These are phyloP conservation scores for Spea multiplicata DNA, from an alignment of 2,113 vertebrate genomes.

Conservation along the genomic window DNA sequence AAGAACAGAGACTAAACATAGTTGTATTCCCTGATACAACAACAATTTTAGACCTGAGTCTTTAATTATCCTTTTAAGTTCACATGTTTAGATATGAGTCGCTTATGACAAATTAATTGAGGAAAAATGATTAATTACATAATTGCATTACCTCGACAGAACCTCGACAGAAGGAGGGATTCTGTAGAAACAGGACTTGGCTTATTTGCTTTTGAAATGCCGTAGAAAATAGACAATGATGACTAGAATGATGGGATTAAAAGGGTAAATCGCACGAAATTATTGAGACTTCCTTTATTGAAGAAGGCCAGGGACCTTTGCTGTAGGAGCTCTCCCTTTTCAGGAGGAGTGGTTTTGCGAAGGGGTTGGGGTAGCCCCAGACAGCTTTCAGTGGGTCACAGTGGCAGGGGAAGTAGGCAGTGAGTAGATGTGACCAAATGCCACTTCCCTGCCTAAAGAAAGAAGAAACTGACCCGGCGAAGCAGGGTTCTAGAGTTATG, in stretches of 20 bases:
- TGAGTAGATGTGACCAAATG: too few relatives aligned
- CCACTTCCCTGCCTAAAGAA: too few relatives aligned
- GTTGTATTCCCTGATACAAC: background rate
- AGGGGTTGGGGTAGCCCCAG: too few relatives aligned
- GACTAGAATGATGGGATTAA: background rate
- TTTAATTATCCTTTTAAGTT: slow-evolving; percentile 1
- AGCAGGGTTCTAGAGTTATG: too few relatives aligned
- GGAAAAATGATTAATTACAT: background rate
- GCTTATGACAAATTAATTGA: slow-evolving; percentile 2
- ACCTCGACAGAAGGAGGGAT: background rate
- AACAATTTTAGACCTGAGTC: background rate
- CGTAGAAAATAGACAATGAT: background rate
- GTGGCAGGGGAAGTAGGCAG: too few relatives aligned
- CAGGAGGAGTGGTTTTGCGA: too few relatives aligned
- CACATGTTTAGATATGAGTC: background rate
- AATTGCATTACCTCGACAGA: background rate
- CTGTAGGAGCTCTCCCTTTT: background rate
- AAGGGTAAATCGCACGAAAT: background rate
- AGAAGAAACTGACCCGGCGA: too few relatives aligned
- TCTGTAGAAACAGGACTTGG: background rate
- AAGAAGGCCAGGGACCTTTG: background rate
- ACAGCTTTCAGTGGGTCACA: too few relatives aligned
- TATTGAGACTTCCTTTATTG: background rate
- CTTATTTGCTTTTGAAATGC: background rate
- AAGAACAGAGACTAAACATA: background rate